Conservation (phyloP, 2,797 vertebrate species). For the Passerculus sandwichensis region DNA sequence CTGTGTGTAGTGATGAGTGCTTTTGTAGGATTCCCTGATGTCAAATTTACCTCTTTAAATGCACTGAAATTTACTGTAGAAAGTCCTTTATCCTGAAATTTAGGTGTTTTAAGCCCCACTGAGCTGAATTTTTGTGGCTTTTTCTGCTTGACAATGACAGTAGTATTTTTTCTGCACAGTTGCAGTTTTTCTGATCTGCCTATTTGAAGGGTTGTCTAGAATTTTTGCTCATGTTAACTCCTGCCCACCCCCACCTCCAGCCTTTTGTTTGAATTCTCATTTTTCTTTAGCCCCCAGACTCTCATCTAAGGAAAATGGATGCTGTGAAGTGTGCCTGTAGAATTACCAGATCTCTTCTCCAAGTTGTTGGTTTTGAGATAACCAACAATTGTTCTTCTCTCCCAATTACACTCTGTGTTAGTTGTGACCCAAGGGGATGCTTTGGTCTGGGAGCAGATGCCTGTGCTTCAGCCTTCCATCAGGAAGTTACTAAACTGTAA, state of each 20-base stretch:
- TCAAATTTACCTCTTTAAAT: background rate
- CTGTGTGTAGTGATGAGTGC: background rate
- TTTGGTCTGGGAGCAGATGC: conserved; percentile 34
- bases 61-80: background rate
- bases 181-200: too few relatives aligned
- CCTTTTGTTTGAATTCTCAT: too few relatives aligned
- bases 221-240: too few relatives aligned
- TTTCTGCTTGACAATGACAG: too few relatives aligned
- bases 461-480: conserved; percentile 22
- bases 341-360: background rate
- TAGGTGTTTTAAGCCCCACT: too few relatives aligned
- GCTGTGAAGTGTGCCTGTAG: background rate
- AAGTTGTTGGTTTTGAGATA: background rate
- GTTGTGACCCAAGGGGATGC: background rate
- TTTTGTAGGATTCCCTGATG: background rate
- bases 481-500: conserved; percentile 59
- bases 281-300: too few relatives aligned
- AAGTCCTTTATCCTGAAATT: background rate
- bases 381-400: background rate
- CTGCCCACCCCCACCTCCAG: too few relatives aligned
- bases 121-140: too few relatives aligned
- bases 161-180: too few relatives aligned
- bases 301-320: too few relatives aligned
- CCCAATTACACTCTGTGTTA: background rate
- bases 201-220: too few relatives aligned